Evolutionary conservation across 2,888 invertebrate genomes (phyloP).

Genomic region (Athalia cordata): DNA sequence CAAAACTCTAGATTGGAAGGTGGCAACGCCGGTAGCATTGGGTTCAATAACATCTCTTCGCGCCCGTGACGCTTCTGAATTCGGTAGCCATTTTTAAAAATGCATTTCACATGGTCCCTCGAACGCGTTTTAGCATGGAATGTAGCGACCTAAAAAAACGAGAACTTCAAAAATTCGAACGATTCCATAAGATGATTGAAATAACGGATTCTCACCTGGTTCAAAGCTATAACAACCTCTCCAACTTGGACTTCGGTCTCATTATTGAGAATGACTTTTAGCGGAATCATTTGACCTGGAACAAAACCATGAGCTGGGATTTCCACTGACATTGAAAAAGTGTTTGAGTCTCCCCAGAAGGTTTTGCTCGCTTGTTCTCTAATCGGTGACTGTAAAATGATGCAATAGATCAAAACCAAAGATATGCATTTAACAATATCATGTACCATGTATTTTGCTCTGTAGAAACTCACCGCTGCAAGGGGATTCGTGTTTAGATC

Average conservation of each 20-base stretch:
- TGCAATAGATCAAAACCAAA: background rate
- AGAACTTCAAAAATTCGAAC: too few relatives aligned
- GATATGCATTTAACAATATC: too few relatives aligned
- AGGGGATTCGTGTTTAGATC: slow-evolving; percentile 68
- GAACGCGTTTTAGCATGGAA: background rate
- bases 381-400: background rate
- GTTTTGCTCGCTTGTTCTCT: background rate
- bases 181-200: too few relatives aligned
- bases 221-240: background rate
- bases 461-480: slow-evolving; percentile 46
- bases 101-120: background rate
- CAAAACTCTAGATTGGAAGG: slow-evolving; percentile 5
- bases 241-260: background rate
- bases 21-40: slow-evolving; percentile 17
- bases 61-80: background rate
- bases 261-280: background rate
- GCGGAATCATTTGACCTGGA: slow-evolving; percentile 7
- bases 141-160: background rate
- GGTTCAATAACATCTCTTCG: background rate
- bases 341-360: slow-evolving; percentile 1
- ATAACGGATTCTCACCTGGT: background rate
- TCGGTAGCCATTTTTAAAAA: background rate
- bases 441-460: too few relatives aligned
- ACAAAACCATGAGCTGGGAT: slow-evolving; percentile 1
- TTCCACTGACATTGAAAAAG: background rate